Evolutionary conservation across 2,888 invertebrate species (phyloP).

Genomic region (Tricholauxania praeusta): DNA sequence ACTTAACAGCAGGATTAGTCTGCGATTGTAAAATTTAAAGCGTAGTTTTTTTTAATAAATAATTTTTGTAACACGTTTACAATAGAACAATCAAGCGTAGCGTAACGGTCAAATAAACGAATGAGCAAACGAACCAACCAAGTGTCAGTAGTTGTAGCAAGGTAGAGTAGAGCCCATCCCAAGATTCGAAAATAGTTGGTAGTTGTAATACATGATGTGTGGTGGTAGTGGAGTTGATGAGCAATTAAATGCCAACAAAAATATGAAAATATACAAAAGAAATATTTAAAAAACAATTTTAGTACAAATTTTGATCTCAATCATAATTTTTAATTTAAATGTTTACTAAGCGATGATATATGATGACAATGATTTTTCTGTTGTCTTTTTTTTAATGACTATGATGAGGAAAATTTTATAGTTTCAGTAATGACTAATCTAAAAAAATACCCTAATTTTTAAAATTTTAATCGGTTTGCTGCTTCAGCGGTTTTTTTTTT

Average conservation of each 20-base stretch:
- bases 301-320: conserved; percentile 6
- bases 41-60: conserved; percentile 11
- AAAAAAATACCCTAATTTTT: conserved; percentile 13
- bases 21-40: conserved; percentile 64
- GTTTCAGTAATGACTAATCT: conserved; percentile 32
- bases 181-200: conserved; percentile 13
- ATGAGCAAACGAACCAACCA: conserved; percentile 3
- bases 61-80: conserved; percentile 6
- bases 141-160: not conserved
- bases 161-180: not conserved
- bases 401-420: conserved; percentile 37
- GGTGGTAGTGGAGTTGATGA: conserved; percentile 13
- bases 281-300: conserved; percentile 17
- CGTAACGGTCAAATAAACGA: conserved; percentile 24
- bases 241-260: conserved; percentile 19
- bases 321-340: conserved; percentile 33
- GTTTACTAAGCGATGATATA: conserved; percentile 29
- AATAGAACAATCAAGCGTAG: conserved; percentile 15
- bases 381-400: conserved; percentile 27
- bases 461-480: conserved; percentile 17
- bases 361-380: conserved; percentile 19
- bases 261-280: conserved; percentile 31
- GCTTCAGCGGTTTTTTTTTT: conserved; percentile 9
- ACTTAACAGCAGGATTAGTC: conserved; percentile 95
- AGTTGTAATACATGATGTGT: conserved; percentile 7